phyloP scores from a whole-genome alignment of 1,140 invertebrate genomes.

The Dreissena rostriformis region DNA sequence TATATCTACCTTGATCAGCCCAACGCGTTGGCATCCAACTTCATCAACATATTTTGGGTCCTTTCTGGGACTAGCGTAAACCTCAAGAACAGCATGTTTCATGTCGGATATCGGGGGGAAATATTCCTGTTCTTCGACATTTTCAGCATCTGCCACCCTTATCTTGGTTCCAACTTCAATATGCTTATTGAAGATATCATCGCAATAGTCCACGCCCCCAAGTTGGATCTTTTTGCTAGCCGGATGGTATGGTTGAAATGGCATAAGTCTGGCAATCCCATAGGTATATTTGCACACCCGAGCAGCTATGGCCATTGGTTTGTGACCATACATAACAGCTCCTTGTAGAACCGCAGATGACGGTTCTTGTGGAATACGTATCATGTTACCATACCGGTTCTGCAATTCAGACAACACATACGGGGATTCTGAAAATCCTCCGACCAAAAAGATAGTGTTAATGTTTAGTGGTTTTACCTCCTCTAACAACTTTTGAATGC shows the following conservation, averaged over 20 bases:
- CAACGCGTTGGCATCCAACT: neutral
- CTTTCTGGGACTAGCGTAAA: neutral
- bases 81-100: neutral
- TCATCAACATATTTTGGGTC: constrained; percentile 6
- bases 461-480: neutral
- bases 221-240: neutral
- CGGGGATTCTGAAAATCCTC: constrained; percentile 9
- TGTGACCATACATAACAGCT: constrained; percentile 21
- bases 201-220: neutral
- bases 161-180: constrained; percentile 1
- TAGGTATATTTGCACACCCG: constrained; percentile 25
- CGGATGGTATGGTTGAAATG: neutral
- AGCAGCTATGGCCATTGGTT: neutral
- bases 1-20: neutral
- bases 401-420: neutral
- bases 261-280: neutral
- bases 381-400: neutral
- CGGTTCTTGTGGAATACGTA: constrained; percentile 7
- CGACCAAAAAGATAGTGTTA: neutral
- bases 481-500: neutral
- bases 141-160: neutral
- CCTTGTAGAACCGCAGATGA: constrained; percentile 16
- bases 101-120: neutral
- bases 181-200: constrained; percentile 14
- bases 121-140: neutral